Evolutionary conservation across 2,888 invertebrate species (phyloP).

Genomic region (Phengaris arion): DNA sequence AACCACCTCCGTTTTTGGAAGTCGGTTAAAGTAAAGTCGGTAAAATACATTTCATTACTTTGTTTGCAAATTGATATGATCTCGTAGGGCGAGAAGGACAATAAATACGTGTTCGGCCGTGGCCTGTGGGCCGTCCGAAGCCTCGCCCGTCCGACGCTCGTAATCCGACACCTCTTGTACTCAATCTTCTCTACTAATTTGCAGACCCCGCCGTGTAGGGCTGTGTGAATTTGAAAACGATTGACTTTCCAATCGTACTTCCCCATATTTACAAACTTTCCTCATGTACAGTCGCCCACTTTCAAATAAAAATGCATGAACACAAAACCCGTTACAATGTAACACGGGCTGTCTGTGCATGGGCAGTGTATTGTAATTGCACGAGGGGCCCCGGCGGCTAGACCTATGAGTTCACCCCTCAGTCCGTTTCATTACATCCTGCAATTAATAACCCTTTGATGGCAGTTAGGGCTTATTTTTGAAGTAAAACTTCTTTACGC

Average conservation of each 20-base stretch:
- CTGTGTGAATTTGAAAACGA: constrained; percentile 39
- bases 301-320: constrained; percentile 36
- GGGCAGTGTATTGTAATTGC: not conserved
- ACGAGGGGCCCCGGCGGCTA: not conserved
- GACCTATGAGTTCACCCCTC: not conserved
- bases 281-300: not conserved
- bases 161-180: constrained; percentile 71
- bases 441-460: not conserved
- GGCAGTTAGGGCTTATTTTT: not conserved
- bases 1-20: no score
- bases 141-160: constrained; percentile 53
- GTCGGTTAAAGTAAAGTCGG: not conserved
- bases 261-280: not conserved
- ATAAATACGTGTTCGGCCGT: constrained; percentile 43
- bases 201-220: constrained; percentile 55
- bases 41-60: constrained; percentile 35
- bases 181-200: constrained; percentile 71
- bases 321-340: not conserved
- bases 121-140: constrained; percentile 51
- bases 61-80: constrained; percentile 38
- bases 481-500: no score
- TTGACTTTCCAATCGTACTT: not conserved
- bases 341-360: not conserved
- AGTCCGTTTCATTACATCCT: not conserved
- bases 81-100: constrained; percentile 39